Base-by-base conservation (phyloP, 2,888 invertebrate genomes). In the Chaitophorus viminalis region DNA sequence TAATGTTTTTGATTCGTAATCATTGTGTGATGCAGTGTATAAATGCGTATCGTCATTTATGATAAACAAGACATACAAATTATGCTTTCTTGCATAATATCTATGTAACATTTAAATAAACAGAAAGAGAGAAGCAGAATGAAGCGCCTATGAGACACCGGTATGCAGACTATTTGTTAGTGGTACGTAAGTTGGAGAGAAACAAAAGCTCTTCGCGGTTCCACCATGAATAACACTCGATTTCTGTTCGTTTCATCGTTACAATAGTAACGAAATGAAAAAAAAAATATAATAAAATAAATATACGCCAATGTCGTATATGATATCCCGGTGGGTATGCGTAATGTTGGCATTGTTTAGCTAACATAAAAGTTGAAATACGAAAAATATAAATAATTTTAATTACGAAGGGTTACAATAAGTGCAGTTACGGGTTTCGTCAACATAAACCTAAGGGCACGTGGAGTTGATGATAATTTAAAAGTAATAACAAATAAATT, bases 401-500 rank as follows among this genome's bases (percentile, higher is more conserved):
- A 33, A 65, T 36, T 25, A 6, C 11, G 33, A 18, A 79, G 25
- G 14, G 60, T 79, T 79, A 65, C 60, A 79, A 79, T 81, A 68
- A 81, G 29, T 39, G 11, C 39, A 29, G 29, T 46, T n/a, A 29
- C 29, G 25, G 68, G 29, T 68, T 25, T 68, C 81, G 29, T 68
- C 68, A 39, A 68, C n/a, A n/a, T 68, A 46, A 81, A 68, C 65
- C 36, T 9, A 29, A 68, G 65, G 29, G 79, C 36, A 79, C 79
- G 39, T 29, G 29, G n/a, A 36, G 36, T 46, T 29, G 68, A 29
- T n/a, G 36, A n/a, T 68, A 68, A n/a, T n/a, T n/a, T 46, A 68
- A 68, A 81, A 81, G 81, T 39, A 81, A 68, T 68, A 78, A 68
- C 36, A 79, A 36, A 81, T 81, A 68, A 81, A 81, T 81, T 81